phyloP scores from a whole-genome alignment of 2,797 vertebrate species.

The Rhabdophis nuchalis region DNA sequence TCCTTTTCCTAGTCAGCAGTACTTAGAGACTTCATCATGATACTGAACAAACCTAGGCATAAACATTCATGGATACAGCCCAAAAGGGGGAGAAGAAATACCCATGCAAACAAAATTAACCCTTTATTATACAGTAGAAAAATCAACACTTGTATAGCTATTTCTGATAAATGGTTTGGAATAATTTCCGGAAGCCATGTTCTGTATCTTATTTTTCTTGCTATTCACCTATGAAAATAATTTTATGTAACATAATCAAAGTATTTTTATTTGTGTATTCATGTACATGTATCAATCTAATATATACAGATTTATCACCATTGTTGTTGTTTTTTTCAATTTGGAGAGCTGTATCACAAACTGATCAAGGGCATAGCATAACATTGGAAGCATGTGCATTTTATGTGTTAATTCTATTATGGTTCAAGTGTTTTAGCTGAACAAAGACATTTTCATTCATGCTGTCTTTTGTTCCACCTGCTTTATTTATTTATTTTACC shows the following conservation, averaged over 20 bases:
- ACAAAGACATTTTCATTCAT: not conserved
- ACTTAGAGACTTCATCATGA: not conserved
- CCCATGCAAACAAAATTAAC: not conserved
- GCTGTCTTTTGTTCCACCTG: not conserved
- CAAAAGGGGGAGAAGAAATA: not conserved
- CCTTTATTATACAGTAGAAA: not conserved
- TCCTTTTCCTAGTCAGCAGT: not conserved
- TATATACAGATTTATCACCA: not conserved
- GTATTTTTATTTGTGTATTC: not conserved
- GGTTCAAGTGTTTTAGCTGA: not conserved
- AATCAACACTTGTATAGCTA: not conserved
- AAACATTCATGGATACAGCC: not conserved
- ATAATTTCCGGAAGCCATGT: not conserved
- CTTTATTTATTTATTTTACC: not conserved
- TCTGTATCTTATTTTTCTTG: not conserved
- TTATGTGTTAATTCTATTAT: not conserved
- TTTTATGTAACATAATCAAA: not conserved
- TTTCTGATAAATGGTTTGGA: not conserved
- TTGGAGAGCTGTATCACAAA: not conserved
- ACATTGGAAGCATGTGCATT: not conserved
- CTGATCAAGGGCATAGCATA: not conserved
- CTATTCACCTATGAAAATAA: not conserved
- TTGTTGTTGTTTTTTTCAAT: not conserved
- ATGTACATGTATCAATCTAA: not conserved
- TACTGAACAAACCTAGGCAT: not conserved